Conservation (phyloP, 1,140 invertebrate genomes). For the Drosophila burlai region DNA sequence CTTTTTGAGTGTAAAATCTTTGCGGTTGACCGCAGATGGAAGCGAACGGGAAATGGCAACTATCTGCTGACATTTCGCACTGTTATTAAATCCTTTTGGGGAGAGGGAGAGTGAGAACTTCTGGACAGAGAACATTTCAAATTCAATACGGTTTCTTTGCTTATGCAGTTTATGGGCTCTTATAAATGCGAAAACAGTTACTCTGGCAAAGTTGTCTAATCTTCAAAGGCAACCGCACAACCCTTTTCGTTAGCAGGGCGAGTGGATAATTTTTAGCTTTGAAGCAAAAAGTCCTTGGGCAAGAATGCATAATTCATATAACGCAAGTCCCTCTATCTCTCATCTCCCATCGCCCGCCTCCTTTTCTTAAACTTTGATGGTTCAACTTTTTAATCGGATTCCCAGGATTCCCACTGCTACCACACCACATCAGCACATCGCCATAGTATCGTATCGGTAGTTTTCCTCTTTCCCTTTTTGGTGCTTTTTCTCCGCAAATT, state of each 20-base stretch:
- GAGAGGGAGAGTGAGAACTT: not conserved
- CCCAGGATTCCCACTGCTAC: conserved; percentile 48
- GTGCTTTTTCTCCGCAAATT: conserved; percentile 24
- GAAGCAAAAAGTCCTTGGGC: conserved; percentile 64
- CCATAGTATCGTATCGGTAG: conserved; percentile 30
- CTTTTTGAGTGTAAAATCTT: conserved; percentile 55
- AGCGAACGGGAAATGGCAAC: conserved; percentile 8
- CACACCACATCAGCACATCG: conserved; percentile 32
- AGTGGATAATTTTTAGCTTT: conserved; percentile 72
- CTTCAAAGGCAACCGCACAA: conserved; percentile 67
- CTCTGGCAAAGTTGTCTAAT: conserved; percentile 49
- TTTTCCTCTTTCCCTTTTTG: conserved; percentile 10
- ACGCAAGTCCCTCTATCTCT: conserved; percentile 15
- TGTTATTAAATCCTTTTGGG: conserved; percentile 9
- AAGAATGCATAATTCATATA: conserved; percentile 77
- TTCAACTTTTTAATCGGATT: conserved; percentile 78
- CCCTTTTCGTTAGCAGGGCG: conserved; percentile 50
- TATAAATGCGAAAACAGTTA: conserved; percentile 43
- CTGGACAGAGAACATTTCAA: conserved; percentile 14
- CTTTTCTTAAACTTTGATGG: conserved; percentile 66
- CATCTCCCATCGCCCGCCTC: conserved; percentile 2
- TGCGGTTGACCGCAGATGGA: conserved; percentile 43
- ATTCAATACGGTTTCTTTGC: conserved; percentile 34
- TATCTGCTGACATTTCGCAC: conserved; percentile 23
- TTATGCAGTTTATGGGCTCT: conserved; percentile 61